These are phyloP conservation scores for Lutjanus argentimaculatus DNA, from an alignment of 2,797 vertebrate genomes.

Conservation along the genomic window DNA sequence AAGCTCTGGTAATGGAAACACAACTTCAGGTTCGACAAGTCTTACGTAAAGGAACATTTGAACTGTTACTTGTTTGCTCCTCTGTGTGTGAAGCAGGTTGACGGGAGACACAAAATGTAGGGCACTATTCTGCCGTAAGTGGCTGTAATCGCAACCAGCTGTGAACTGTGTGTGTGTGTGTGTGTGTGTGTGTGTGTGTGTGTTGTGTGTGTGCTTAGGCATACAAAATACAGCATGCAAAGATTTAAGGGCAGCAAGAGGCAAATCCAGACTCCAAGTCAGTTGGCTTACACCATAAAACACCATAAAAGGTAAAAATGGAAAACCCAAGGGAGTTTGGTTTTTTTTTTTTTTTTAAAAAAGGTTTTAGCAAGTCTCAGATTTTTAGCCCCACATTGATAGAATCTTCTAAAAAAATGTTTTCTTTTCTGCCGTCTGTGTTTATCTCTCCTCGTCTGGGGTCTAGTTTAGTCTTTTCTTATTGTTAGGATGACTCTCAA, in stretches of 20 bases:
- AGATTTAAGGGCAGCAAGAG: slow-evolving; percentile 74
- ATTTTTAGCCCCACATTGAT: slow-evolving; percentile 54
- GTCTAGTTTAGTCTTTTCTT: slow-evolving; percentile 53
- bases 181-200: slow-evolving; percentile 22
- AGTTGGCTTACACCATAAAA: slow-evolving; percentile 55
- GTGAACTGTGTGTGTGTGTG: slow-evolving; percentile 63
- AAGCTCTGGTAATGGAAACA: neutral
- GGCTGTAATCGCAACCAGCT: slow-evolving; percentile 86
- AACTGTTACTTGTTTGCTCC: slow-evolving; percentile 38
- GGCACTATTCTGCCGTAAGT: slow-evolving; percentile 70
- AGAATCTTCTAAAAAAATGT: slow-evolving; percentile 55
- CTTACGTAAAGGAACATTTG: slow-evolving; percentile 29
- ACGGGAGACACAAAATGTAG: slow-evolving; percentile 69
- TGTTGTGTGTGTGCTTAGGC: slow-evolving; percentile 13
- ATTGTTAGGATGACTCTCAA: slow-evolving; percentile 35
- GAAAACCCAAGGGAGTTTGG: slow-evolving; percentile 34
- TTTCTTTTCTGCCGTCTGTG: slow-evolving; percentile 42
- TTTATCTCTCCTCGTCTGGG: slow-evolving; percentile 33
- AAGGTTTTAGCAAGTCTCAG: slow-evolving; percentile 52
- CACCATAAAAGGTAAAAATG: slow-evolving; percentile 79
- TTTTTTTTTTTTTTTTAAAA: neutral
- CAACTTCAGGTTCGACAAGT: neutral
- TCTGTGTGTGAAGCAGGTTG: slow-evolving; percentile 68
- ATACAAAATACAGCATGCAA: slow-evolving; percentile 56
- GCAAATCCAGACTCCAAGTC: slow-evolving; percentile 62